Base-by-base conservation (phyloP, 2,888 invertebrate genomes). In the Patella ulyssiponensis region DNA sequence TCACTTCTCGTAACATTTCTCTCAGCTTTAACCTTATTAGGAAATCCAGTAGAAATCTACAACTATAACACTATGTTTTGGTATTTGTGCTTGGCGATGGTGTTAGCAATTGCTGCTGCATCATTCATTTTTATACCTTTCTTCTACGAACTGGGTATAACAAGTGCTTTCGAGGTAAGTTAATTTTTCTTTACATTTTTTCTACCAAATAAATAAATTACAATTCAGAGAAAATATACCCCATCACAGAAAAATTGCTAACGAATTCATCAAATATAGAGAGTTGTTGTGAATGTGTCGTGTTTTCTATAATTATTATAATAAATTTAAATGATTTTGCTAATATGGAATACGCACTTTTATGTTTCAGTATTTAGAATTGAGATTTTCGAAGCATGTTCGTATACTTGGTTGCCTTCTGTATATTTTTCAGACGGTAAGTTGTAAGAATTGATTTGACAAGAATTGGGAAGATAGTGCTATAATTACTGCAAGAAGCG, bases 1-100 rank as follows among this genome's bases (percentile, higher is more conserved):
- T 89, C 89, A 15, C 79, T 91, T 27, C 81, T 90, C 77, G 91
- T 90, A 20, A 85, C 82, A 64, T 86, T 86, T 75, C 77, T 84
- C 83, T 84, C 86, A 51, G 84, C 86, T 64, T 79, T 86, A 74
- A 80, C 83, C 23, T 70, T 85, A 75, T 78, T 86, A 33, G 86
- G 86, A 12, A 82, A 78, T 20, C 85, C 86, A 5, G 80, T 82
- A 5, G 86, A 86, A 73, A 82, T 86, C 33, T 86, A 86, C 77
- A 80, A 79, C 71, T 83, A 82, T 77, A 80, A 82, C 71, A 83
- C 84, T 52, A 83, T 83, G 83, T 83, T 76, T 69, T 81, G 81
- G 81, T 82, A 76, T 75, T 76, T 83, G 15, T 56, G 76, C 23
- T 69, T 79, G 23, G 72, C 76, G 4, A 87, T 88, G 81, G 33